These are phyloP conservation scores for Gadus chalcogrammus DNA, from an alignment of 2,113 vertebrate species.

Conservation along the genomic window DNA sequence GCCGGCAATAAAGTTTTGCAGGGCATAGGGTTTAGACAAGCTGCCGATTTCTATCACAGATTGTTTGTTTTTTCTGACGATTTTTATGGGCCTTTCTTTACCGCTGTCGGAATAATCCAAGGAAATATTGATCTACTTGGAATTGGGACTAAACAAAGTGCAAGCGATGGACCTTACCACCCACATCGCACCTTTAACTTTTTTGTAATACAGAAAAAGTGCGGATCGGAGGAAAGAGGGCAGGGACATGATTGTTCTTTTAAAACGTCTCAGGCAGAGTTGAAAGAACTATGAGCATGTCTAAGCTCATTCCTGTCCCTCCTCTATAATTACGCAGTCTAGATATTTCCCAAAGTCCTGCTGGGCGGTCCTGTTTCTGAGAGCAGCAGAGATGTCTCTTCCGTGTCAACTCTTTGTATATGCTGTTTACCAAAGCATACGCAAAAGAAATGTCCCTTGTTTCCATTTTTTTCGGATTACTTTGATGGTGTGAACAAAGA, in stretches of 20 bases:
- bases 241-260: slow-evolving; percentile 22
- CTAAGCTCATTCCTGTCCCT: slow-evolving; percentile 1
- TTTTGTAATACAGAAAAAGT: too few species aligned
- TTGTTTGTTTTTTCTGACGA: too few species aligned
- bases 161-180: too few species aligned
- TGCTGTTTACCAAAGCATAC: too few species aligned
- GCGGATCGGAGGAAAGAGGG: slow-evolving; percentile 1
- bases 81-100: too few species aligned
- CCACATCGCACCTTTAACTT: too few species aligned
- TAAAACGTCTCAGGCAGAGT: slow-evolving; percentile 28
- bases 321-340: slow-evolving; percentile 46
- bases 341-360: slow-evolving; percentile 13
- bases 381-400: slow-evolving; percentile 4
- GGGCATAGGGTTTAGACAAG: too few species aligned
- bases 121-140: too few species aligned
- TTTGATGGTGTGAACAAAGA: neutral
- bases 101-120: too few species aligned
- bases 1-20: too few species aligned
- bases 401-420: neutral
- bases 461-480: slow-evolving; percentile 3
- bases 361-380: neutral
- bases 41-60: too few species aligned
- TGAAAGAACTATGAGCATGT: slow-evolving; percentile 24
- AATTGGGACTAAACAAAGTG: too few species aligned
- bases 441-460: neutral